Conservation (phyloP, 2,113 vertebrate genomes). For the Antennarius striatus region DNA sequence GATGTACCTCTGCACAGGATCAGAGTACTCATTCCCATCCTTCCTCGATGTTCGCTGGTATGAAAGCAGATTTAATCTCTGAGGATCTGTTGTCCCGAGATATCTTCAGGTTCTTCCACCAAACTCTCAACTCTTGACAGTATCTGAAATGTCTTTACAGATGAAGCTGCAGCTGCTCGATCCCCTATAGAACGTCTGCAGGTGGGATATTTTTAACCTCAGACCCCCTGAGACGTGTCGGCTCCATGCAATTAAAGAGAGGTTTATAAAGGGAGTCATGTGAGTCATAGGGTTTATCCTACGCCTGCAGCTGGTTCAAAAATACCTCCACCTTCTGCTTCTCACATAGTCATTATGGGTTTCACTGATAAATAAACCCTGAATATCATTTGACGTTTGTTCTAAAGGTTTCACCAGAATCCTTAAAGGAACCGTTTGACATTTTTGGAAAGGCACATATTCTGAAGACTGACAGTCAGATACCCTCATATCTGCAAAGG, state of each 20-base stretch:
- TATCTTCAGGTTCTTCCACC: neutral
- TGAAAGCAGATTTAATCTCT: neutral
- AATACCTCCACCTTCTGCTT: neutral
- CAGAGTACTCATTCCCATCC: slow-evolving; percentile 25
- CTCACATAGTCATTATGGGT: neutral
- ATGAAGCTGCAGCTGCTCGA: neutral
- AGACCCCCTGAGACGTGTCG: slow-evolving; percentile 11
- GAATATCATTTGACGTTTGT: too few species aligned
- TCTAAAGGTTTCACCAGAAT: too few species aligned
- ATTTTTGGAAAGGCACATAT: too few species aligned
- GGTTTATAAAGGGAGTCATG: slow-evolving; percentile 13
- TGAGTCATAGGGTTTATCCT: slow-evolving; percentile 23
- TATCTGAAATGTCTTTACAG: slow-evolving; percentile 7
- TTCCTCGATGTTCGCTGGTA: neutral
- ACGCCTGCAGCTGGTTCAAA: neutral
- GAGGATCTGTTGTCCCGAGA: neutral
- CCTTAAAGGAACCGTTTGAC: too few species aligned
- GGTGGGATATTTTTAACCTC: slow-evolving; percentile 45
- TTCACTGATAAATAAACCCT: too few species aligned
- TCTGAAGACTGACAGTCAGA: too few species aligned
- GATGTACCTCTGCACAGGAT: slow-evolving; percentile 10
- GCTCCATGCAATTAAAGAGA: slow-evolving; percentile 46
- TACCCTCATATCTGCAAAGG: too few species aligned
- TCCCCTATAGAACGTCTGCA: neutral
- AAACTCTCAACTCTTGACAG: neutral